Base-by-base conservation (phyloP, 2,113 vertebrate genomes). In the Carettochelys insculpta region DNA sequence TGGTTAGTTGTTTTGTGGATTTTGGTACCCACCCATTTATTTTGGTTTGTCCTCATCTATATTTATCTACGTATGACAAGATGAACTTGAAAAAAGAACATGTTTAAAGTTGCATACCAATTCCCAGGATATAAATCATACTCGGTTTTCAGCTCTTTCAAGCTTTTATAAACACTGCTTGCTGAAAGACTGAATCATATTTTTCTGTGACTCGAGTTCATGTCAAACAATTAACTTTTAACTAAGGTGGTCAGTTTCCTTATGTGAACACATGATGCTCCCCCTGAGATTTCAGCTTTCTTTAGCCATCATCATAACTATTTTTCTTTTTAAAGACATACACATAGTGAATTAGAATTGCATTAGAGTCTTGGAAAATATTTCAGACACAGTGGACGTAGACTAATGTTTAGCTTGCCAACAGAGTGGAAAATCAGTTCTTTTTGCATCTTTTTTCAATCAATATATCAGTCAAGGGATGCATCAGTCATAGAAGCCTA, bases 1-100 rank as follows among this genome's bases (percentile, higher is more conserved):
- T 97, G 98, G 99, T 98, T 97, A 98, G 97, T 97, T 98, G 98
- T 97, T 97, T 98, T 97, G 97, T 80, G 97, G 98, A 98, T 98
- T 98, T 97, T 92, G 92, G 97, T 98, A 98, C 98, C 98, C 98
- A 98, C 98, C 98, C 98, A 97, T 97, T 98, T 98, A 98, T 99
- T 99, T 98, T 97, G 98, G 98, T 98, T 99, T 98, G 97, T 98
- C 95, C 95, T 95, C 98, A 97, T 98, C 98, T 99, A 99, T 99
- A 98, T 99, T 99, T 98, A 98, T 98, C 97, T 95, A 89, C 80
- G 96, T 97, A 97, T 98, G 98, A 98, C 98, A 99, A 98, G 97
- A 98, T 96, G 98, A 97, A 98, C 97, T 98, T 98, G 97, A 98
- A 98, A 97, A 98, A 95, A 98, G 95, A 96, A 96, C 96, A 96